Conservation (phyloP, 2,113 vertebrate genomes). For the Microtus richardsoni region DNA sequence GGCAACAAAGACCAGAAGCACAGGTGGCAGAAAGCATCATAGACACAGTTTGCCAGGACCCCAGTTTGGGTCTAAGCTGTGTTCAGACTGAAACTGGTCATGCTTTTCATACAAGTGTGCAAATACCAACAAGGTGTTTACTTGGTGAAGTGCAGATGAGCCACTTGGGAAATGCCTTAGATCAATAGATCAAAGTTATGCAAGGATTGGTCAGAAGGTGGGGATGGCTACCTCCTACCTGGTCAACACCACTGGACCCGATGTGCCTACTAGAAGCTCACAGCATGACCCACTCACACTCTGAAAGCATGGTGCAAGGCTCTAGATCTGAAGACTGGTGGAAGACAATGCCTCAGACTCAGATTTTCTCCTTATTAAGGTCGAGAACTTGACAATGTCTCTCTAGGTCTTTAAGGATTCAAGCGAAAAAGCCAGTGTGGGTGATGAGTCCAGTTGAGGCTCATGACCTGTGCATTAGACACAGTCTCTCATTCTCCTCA, state of each 20-base stretch:
- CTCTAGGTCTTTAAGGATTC: neutral
- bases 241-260: neutral
- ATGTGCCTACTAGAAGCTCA: neutral
- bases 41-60: neutral
- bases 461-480: neutral
- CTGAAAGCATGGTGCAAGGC: neutral
- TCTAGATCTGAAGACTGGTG: neutral
- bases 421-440: neutral
- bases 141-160: neutral
- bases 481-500: neutral
- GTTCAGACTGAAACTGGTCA: constrained; percentile 33
- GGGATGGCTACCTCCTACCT: neutral
- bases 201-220: neutral
- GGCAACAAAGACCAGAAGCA: neutral
- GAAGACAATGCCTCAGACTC: neutral
- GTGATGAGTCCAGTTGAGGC: neutral
- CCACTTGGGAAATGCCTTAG: neutral
- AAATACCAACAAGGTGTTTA: neutral
- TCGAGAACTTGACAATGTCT: neutral
- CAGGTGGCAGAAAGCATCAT: constrained; percentile 38
- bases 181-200: constrained; percentile 21
- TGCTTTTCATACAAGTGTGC: neutral
- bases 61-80: neutral
- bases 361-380: neutral
- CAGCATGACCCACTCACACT: neutral